Base-by-base conservation (phyloP, 2,113 vertebrate species). In the Sylvia atricapilla region DNA sequence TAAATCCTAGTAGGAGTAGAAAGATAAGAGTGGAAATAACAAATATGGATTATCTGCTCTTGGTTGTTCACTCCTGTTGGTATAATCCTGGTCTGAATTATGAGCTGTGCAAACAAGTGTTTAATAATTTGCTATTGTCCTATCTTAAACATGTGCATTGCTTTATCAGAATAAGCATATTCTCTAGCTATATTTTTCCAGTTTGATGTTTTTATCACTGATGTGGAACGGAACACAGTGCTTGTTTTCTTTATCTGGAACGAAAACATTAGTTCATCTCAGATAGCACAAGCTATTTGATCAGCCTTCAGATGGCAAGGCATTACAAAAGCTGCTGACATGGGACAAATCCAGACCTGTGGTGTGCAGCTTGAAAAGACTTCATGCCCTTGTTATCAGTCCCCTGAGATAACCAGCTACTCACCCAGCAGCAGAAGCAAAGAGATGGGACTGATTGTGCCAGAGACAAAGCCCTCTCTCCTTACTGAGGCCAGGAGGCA, bases 181-280 rank as follows among this genome's bases (percentile, higher is more conserved):
- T 91, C 74, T 76, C 52, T 18, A 35, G 49, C 30, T 73, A 0
- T 43, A 93, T 87, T 85, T 84, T 90, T 59, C 50, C 55, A 58
- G 33, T 53, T 85, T 91, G 78, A 55, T 86, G 68, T 44, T 92
- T 90, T 78, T 93, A 70, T 86, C 85, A 30, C 44, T 84, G 58
- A 90, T 77, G 82, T 89, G 84, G 89, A 94, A 84, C 13, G 84
- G 89, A 94, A 84, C 13, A 0, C 3, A 37, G 53, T 4, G 20
- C 69, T 94, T 91, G 84, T 88, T 95, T 91, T 77, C 85, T 86
- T 74, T 94, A 81, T 94, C 96, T 92, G 79, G 79, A 86, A 94
- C 0, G 0, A 95, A 93, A 90, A 93, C 72, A 63, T 81, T 27
- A 55, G 87, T 85, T 90, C 62, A 66, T 90, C 82, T 87, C 72